Conservation (phyloP, 2,113 vertebrate genomes). For the Xiphias gladius region DNA sequence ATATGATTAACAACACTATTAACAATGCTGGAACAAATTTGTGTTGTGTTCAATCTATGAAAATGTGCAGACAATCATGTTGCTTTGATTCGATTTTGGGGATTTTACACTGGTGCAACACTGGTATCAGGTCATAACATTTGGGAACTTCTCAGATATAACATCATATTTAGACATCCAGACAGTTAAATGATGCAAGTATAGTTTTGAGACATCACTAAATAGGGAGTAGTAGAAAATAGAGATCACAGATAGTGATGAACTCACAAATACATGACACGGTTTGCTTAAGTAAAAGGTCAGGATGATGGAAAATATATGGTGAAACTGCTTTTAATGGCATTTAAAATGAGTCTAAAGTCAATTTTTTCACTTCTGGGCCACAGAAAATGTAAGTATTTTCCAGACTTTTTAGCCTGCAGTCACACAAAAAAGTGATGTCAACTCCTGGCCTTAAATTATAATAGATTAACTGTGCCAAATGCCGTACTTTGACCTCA, state of each 20-base stretch:
- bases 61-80: background rate
- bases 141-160: background rate
- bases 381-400: no score
- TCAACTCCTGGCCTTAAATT: background rate
- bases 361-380: no score
- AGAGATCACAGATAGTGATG: no score
- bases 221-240: background rate
- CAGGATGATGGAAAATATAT: no score
- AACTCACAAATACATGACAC: background rate
- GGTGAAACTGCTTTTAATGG: background rate
- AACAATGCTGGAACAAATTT: background rate
- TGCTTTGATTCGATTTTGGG: background rate
- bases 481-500: background rate
- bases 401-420: background rate
- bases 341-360: background rate
- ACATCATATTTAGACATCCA: background rate
- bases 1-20: background rate
- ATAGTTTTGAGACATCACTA: background rate
- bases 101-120: background rate
- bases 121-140: background rate
- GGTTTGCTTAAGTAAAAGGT: background rate
- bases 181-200: background rate
- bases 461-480: background rate
- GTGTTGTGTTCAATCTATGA: background rate
- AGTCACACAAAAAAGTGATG: background rate